Evolutionary conservation across 2,888 invertebrate genomes (phyloP).

Genomic region (Orthosia cruda): DNA sequence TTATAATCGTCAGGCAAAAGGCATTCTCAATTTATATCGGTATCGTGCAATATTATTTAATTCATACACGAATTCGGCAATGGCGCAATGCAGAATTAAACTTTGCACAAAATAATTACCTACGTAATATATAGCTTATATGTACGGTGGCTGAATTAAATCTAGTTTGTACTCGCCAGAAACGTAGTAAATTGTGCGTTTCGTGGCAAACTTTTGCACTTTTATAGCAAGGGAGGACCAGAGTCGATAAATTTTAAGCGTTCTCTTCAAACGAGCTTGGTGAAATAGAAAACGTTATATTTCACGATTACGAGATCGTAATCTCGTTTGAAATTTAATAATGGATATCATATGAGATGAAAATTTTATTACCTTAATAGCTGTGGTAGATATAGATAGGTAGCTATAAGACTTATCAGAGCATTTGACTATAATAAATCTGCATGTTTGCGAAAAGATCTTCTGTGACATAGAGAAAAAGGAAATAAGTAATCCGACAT

Average conservation of each 20-base stretch:
- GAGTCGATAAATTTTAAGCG: slow-evolving; percentile 84
- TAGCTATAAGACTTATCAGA: slow-evolving; percentile 28
- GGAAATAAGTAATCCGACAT: slow-evolving; percentile 60
- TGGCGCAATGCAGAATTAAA: slow-evolving; percentile 85
- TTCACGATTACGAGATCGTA: slow-evolving; percentile 85
- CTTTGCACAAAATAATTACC: slow-evolving; percentile 80
- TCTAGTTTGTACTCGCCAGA: slow-evolving; percentile 76
- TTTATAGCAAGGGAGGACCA: slow-evolving; percentile 81
- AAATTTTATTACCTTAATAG: slow-evolving; percentile 77
- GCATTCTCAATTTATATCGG: slow-evolving; percentile 70
- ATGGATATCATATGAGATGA: slow-evolving; percentile 80
- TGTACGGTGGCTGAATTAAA: slow-evolving; percentile 73
- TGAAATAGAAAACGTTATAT: slow-evolving; percentile 83
- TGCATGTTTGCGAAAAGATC: slow-evolving; percentile 28
- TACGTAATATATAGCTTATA: slow-evolving; percentile 70
- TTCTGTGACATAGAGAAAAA: slow-evolving; percentile 38
- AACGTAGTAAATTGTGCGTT: slow-evolving; percentile 82
- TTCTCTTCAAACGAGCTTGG: slow-evolving; percentile 81
- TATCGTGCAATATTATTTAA: slow-evolving; percentile 76
- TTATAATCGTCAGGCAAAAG: slow-evolving; percentile 65
- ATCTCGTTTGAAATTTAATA: slow-evolving; percentile 87
- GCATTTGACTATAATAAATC: slow-evolving; percentile 32
- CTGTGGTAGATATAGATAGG: slow-evolving; percentile 37
- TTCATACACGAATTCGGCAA: slow-evolving; percentile 75
- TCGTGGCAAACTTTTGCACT: slow-evolving; percentile 82